These are phyloP conservation scores for Timema cristinae DNA, from an alignment of 2,888 invertebrate genomes.

Conservation along the genomic window DNA sequence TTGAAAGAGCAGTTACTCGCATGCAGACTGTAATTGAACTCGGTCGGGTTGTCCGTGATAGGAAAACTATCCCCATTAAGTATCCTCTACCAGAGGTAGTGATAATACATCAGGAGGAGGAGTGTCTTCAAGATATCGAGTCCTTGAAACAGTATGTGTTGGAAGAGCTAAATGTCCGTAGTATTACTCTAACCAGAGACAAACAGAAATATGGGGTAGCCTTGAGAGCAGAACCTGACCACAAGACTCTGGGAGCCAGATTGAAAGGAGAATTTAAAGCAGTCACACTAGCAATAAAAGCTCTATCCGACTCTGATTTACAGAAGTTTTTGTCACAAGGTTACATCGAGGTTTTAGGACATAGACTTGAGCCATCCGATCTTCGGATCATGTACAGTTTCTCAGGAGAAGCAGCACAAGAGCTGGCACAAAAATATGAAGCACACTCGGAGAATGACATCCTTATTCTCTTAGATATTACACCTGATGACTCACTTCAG, in stretches of 20 bases:
- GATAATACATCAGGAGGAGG: conserved; percentile 82
- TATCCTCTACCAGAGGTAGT: conserved; percentile 95
- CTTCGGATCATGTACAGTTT: conserved; percentile 78
- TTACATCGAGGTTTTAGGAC: conserved; percentile 67
- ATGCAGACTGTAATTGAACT: conserved; percentile 97
- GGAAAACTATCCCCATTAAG: conserved; percentile 90
- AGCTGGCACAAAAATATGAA: conserved; percentile 69
- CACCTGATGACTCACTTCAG: conserved; percentile 82
- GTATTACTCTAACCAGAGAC: conserved; percentile 79
- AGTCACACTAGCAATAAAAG: conserved; percentile 76
- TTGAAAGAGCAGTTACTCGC: conserved; percentile 83
- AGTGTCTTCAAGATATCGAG: conserved; percentile 72
- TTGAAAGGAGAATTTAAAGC: conserved; percentile 88
- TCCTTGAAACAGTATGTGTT: conserved; percentile 80
- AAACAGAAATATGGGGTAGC: conserved; percentile 90
- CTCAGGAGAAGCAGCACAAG: conserved; percentile 55
- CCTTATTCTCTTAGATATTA: conserved; percentile 82
- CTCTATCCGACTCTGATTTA: conserved; percentile 70
- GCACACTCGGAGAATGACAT: conserved; percentile 88
- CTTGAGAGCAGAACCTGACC: conserved; percentile 91
- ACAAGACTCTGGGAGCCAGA: conserved; percentile 82
- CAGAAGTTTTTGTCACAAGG: conserved; percentile 69
- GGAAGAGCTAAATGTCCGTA: conserved; percentile 89
- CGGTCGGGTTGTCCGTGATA: conserved; percentile 87
- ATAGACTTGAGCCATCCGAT: conserved; percentile 73